These are phyloP conservation scores for Melanaphis sacchari DNA, from an alignment of 1,140 invertebrate species.

Conservation along the genomic window DNA sequence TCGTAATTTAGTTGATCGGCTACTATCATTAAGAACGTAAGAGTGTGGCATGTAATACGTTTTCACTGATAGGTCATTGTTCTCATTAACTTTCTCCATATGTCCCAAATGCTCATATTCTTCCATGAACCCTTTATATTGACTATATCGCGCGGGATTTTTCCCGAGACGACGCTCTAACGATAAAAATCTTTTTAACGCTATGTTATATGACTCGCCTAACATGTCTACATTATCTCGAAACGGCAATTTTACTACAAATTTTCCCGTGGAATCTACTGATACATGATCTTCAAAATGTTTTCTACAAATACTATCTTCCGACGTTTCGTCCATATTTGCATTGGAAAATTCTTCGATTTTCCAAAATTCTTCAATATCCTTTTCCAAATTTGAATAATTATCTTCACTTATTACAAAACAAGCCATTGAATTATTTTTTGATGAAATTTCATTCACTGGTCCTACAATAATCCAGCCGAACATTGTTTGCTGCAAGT, in stretches of 20 bases:
- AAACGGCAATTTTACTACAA: not conserved
- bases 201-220: not conserved
- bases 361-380: not conserved
- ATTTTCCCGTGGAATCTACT: not conserved
- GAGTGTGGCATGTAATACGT: not conserved
- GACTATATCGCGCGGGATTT: not conserved
- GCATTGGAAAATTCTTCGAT: not conserved
- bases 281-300: not conserved
- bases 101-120: not conserved
- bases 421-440: not conserved
- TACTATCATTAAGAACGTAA: not conserved
- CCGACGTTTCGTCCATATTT: not conserved
- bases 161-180: not conserved
- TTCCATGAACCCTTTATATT: not conserved
- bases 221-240: not conserved
- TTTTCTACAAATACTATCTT: not conserved
- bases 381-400: not conserved
- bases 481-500: not conserved
- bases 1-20: conserved; percentile 55
- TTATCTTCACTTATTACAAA: not conserved
- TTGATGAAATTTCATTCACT: not conserved
- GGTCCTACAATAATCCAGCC: not conserved
- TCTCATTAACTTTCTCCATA: not conserved
- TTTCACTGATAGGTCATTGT: not conserved
- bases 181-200: not conserved